Evolutionary conservation across 2,113 vertebrate genomes (phyloP).

Genomic region (Oriolus oriolus): DNA sequence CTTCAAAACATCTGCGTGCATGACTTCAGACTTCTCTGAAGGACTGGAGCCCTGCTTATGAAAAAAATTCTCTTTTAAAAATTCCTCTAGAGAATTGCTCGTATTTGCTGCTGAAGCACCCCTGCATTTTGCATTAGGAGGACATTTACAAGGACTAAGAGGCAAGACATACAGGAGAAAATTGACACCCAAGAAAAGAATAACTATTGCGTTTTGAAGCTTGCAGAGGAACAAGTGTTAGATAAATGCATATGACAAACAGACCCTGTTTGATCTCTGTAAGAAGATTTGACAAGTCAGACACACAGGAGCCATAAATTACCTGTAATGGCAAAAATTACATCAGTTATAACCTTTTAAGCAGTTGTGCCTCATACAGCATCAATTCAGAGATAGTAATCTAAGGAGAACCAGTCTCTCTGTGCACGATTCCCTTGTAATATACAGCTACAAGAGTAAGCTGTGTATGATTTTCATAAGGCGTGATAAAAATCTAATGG

Average conservation of each 20-base stretch:
- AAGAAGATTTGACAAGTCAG: conserved; percentile 58
- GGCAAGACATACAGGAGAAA: background rate
- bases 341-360: conserved; percentile 63
- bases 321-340: conserved; percentile 63
- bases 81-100: conserved; percentile 12
- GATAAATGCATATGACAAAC: conserved; percentile 42
- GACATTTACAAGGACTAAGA: conserved; percentile 48
- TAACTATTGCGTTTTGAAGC: conserved; percentile 35
- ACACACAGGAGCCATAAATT: conserved; percentile 61
- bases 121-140: conserved; percentile 40
- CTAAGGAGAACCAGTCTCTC: conserved; percentile 36
- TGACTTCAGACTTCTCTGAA: conserved; percentile 30
- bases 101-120: conserved; percentile 22
- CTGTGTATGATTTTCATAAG: conserved; percentile 50
- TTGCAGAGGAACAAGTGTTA: conserved; percentile 45
- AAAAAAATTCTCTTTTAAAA: conserved; percentile 34
- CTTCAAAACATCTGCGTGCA: background rate
- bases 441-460: conserved; percentile 44
- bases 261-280: conserved; percentile 56
- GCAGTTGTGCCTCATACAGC: conserved; percentile 38
- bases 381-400: conserved; percentile 55
- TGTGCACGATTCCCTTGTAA: background rate
- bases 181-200: conserved; percentile 50
- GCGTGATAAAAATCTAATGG: conserved; percentile 40
- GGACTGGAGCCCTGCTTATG: background rate